A percentile compares a stretch with the other conserved stretches of the same genome.
phyloP scores from a whole-genome alignment of 2,888 invertebrate genomes.

The Eristalinus sepulchralis region DNA sequence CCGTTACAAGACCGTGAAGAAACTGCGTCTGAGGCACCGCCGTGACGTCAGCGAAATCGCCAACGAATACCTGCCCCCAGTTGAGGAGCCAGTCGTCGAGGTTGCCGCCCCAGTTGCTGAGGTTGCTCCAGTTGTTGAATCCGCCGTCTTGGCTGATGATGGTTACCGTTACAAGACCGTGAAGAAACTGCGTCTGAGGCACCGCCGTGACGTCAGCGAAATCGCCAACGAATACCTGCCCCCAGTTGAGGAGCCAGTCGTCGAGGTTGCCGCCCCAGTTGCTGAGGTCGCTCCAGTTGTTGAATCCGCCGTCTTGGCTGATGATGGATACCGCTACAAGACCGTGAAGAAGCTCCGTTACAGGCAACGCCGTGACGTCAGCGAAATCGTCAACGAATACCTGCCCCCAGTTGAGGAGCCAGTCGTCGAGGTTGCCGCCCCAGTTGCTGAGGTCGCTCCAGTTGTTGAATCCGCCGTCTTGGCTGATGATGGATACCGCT shows the following conservation, averaged over 20 bases:
- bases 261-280: slow-evolving; percentile 38
- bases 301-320: slow-evolving; percentile 26
- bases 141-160: slow-evolving; percentile 48
- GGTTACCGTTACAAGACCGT: slow-evolving; percentile 75
- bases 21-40: slow-evolving; percentile 61
- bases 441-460: slow-evolving; percentile 17
- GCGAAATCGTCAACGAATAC: slow-evolving; percentile 71
- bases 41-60: slow-evolving; percentile 74
- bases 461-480: slow-evolving; percentile 24
- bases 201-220: slow-evolving; percentile 75
- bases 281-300: slow-evolving; percentile 34
- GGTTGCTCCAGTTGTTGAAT: slow-evolving; percentile 27
- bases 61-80: slow-evolving; percentile 69
- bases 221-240: slow-evolving; percentile 72
- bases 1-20: slow-evolving; percentile 75
- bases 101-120: slow-evolving; percentile 11
- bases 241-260: slow-evolving; percentile 53
- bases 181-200: slow-evolving; percentile 66
- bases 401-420: slow-evolving; percentile 68
- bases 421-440: slow-evolving; percentile 44
- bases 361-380: slow-evolving; percentile 73
- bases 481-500: slow-evolving; percentile 72
- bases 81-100: slow-evolving; percentile 47
- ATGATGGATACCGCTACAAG: slow-evolving; percentile 48
- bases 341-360: slow-evolving; percentile 22